Conservation (phyloP, 2,888 invertebrate species). For the Ochlodes sylvanus region DNA sequence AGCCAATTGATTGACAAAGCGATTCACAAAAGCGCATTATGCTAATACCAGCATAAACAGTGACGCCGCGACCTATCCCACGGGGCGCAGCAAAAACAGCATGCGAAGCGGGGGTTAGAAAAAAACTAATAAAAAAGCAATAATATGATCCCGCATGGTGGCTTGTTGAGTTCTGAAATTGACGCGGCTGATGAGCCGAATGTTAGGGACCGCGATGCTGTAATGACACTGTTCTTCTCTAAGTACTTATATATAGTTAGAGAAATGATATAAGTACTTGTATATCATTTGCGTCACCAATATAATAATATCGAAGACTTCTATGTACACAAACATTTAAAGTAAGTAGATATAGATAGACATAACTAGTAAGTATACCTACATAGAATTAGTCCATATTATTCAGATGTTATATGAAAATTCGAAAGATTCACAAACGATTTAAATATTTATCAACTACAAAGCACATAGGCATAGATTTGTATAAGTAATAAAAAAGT, state of each 20-base stretch:
- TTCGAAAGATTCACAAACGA: too few species aligned
- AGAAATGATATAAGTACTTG: too few species aligned
- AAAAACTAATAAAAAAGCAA: slow-evolving; percentile 84
- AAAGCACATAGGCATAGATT: too few species aligned
- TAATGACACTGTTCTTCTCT: slow-evolving; percentile 26
- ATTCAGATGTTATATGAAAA: too few species aligned
- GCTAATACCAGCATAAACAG: slow-evolving; percentile 83
- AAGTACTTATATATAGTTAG: background rate
- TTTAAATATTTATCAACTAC: too few species aligned
- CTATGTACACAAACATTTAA: too few species aligned
- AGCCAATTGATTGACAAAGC: slow-evolving; percentile 68
- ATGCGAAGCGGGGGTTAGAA: slow-evolving; percentile 70
- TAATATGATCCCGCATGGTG: slow-evolving; percentile 83
- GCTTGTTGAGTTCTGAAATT: slow-evolving; percentile 79
- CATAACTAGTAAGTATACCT: too few species aligned
- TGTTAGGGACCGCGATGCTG: slow-evolving; percentile 53
- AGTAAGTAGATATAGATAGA: too few species aligned
- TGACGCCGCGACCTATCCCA: slow-evolving; percentile 78
- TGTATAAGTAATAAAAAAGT: too few species aligned
- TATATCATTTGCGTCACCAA: background rate
- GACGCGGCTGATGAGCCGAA: slow-evolving; percentile 78
- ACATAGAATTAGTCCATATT: too few species aligned
- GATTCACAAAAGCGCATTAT: slow-evolving; percentile 72
- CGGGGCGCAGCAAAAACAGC: slow-evolving; percentile 78
- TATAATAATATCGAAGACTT: too few species aligned